phyloP scores from a whole-genome alignment of 1,140 invertebrate species.

The Drosophila serrata region DNA sequence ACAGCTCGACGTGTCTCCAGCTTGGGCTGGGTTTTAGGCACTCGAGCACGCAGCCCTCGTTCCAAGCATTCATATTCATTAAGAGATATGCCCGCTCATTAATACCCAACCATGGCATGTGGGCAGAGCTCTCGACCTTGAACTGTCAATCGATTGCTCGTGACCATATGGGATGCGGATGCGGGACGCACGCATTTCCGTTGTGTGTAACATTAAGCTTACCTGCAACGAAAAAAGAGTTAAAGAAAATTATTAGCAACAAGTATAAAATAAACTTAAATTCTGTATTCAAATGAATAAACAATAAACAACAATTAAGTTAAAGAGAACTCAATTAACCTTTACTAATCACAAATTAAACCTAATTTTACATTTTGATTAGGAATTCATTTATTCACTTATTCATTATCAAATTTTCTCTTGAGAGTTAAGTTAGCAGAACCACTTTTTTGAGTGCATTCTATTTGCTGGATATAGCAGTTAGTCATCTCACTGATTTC shows the following conservation, averaged over 20 bases:
- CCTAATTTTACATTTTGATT: background rate
- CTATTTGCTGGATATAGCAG: background rate
- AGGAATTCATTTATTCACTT: too few relatives aligned
- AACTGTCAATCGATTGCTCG: slow-evolving; percentile 68
- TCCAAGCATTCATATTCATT: slow-evolving; percentile 41
- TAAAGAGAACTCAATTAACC: background rate
- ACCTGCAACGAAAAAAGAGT: slow-evolving; percentile 45
- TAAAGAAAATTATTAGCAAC: slow-evolving; percentile 1
- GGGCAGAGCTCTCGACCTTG: slow-evolving; percentile 55
- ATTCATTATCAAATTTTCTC: background rate
- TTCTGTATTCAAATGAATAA: background rate
- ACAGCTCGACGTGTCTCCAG: slow-evolving; percentile 33
- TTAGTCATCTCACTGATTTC: slow-evolving; percentile 22
- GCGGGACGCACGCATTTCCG: slow-evolving; percentile 53
- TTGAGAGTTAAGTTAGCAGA: background rate
- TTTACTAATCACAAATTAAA: background rate
- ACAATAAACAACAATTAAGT: background rate
- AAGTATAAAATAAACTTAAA: background rate
- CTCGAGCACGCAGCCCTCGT: slow-evolving; percentile 65
- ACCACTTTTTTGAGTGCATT: slow-evolving; percentile 5
- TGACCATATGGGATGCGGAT: slow-evolving; percentile 7
- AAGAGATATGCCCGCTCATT: slow-evolving; percentile 33
- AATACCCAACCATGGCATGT: slow-evolving; percentile 54
- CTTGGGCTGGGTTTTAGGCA: slow-evolving; percentile 45
- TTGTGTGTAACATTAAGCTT: slow-evolving; percentile 19